Evolutionary conservation across 2,888 invertebrate species (phyloP), one percentile per base, ranked within the genome.

Genomic region (Drosophila quinaria): DNA sequence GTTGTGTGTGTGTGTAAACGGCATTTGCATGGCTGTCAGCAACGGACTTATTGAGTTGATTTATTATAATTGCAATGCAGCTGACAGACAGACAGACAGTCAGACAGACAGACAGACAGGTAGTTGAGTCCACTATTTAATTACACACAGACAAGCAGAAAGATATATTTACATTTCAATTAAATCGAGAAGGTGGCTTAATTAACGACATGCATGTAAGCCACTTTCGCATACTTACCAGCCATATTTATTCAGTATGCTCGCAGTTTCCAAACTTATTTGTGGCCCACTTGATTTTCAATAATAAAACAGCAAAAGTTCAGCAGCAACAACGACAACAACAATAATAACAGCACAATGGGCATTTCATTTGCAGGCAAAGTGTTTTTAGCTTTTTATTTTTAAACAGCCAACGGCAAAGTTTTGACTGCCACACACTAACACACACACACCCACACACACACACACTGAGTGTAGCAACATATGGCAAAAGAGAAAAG

Each of bases 31-130:
- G 59, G 73, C 73, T 77, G 78, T 73, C 78, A 73, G 65, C 76
- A 72, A 67, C 58, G 65, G 29, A 69, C 71, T 78, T 75, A 84
- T 81, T 73, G 69, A 78, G 87, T 79, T 84, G 84, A 84, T 87
- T 84, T 87, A 84, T 84, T 84, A 81, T 84, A 84, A 87, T 83
- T 84, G 79, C 77, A 77, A 81, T 83, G 79, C 81, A 77, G 70
- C 56, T 83, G 87, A 81, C 87, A 83, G 83, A 55, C 64, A 49
- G 63, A 71, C 41, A 47, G 44, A 56, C 25, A 55, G 37, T 2
- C 13, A 5, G 33, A 62, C 13, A 41, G 50, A n/a, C 44, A 22
- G 33, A 49, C 33, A 17, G 50, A 44, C 35, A 46, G 33, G 11
- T 15, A 11, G 52, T 15, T 50, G 33, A 39, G 55, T 25, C 60